A percentile compares a stretch with the other conserved stretches of the same genome.
phyloP scores from a whole-genome alignment of 2,113 vertebrate genomes.

The Calyptomena viridis region DNA sequence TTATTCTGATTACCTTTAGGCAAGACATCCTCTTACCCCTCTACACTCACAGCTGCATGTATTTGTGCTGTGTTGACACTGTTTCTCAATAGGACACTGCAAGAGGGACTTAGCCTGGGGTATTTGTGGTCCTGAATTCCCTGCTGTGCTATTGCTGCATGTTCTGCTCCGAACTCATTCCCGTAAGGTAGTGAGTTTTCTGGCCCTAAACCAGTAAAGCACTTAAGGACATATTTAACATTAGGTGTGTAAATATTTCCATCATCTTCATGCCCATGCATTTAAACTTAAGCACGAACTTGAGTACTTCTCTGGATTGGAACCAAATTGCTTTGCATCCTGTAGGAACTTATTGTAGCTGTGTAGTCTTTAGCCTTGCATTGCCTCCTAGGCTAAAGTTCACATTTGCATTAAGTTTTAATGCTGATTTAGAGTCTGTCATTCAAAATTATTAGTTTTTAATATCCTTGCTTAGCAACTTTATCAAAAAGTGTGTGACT shows the following conservation, averaged over 20 bases:
- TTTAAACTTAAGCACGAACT: neutral
- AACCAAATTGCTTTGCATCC: neutral
- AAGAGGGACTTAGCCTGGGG: neutral
- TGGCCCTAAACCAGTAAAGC: conserved; percentile 32
- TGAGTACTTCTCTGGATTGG: neutral
- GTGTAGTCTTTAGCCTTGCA: neutral
- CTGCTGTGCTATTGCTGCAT: neutral
- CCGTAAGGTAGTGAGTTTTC: neutral
- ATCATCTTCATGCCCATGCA: neutral
- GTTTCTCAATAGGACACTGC: neutral
- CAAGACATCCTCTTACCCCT: neutral
- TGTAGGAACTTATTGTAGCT: neutral
- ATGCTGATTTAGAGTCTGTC: neutral
- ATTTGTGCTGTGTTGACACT: neutral
- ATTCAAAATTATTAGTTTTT: neutral
- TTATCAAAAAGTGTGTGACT: neutral
- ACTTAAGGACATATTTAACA: conserved; percentile 23
- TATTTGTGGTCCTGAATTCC: neutral
- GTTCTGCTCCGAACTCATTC: neutral
- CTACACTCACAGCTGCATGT: neutral
- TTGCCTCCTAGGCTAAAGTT: neutral
- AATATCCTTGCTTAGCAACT: neutral
- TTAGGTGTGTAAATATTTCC: neutral
- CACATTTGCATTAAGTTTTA: neutral
- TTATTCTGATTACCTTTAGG: neutral